A percentile compares a stretch with the other conserved stretches of the same genome.
phyloP scores from a whole-genome alignment of 1,140 invertebrate species.

The Cherax destructor region DNA sequence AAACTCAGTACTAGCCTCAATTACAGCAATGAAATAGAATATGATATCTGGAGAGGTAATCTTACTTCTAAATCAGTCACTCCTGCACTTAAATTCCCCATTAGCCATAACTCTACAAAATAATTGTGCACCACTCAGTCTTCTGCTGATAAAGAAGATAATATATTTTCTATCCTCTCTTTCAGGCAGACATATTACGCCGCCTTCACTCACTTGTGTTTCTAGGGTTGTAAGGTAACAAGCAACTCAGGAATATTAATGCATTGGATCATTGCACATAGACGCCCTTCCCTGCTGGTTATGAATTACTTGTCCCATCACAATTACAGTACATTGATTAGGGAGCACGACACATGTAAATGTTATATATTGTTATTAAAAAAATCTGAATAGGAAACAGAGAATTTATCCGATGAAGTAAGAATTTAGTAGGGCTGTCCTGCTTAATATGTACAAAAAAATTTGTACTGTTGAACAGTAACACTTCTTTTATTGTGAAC shows the following conservation, averaged over 20 bases:
- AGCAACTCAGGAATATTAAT: conserved; percentile 29
- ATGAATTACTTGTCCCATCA: conserved; percentile 54
- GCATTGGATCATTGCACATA: neutral
- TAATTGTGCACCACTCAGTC: neutral
- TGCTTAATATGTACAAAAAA: neutral
- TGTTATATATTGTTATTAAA: neutral
- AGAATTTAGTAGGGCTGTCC: neutral
- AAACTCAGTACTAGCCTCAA: conserved; percentile 25
- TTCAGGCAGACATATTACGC: neutral
- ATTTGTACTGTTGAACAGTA: neutral
- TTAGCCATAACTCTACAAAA: neutral
- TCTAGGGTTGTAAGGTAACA: conserved; percentile 34
- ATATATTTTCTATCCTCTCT: neutral
- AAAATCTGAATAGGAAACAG: neutral
- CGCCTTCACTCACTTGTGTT: conserved; percentile 42
- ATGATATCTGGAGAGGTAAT: conserved; percentile 34
- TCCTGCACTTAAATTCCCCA: neutral
- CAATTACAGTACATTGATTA: conserved; percentile 16
- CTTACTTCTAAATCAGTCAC: neutral
- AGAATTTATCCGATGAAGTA: neutral
- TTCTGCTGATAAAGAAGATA: neutral
- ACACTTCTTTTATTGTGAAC: neutral
- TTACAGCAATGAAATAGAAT: conserved; percentile 41
- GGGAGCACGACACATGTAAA: conserved; percentile 3
- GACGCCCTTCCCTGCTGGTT: neutral